Evolutionary conservation across 1,140 invertebrate genomes (phyloP).

Genomic region (Mylabris phalerata): DNA sequence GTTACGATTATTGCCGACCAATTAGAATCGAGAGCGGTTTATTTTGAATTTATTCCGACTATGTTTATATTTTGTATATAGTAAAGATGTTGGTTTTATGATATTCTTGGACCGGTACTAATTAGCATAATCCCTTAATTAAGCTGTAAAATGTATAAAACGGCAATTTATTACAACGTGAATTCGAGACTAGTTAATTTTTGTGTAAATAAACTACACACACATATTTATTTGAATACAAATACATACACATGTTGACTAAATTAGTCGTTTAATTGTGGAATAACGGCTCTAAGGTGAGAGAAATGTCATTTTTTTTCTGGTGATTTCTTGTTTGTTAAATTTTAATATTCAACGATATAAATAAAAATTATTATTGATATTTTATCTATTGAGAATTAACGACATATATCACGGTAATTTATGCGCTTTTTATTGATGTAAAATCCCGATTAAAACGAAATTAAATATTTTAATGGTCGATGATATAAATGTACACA

Average conservation of each 20-base stretch:
- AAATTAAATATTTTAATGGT: slow-evolving; percentile 37
- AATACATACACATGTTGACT: slow-evolving; percentile 8
- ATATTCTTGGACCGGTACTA: slow-evolving; percentile 3
- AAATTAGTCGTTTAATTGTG: slow-evolving; percentile 15
- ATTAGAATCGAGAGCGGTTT: no score
- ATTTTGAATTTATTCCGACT: no score
- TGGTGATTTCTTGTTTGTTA: no score
- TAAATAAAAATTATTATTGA: no score
- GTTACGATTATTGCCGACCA: no score
- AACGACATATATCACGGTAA: slow-evolving; percentile 26
- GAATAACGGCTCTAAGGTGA: slow-evolving; percentile 11
- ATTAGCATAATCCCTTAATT: slow-evolving; percentile 17
- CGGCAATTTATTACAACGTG: slow-evolving; percentile 12
- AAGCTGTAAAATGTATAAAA: slow-evolving; percentile 16
- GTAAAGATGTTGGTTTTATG: slow-evolving; percentile 8
- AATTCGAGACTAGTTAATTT: slow-evolving; percentile 15
- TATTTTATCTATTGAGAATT: no score
- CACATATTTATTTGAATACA: no score
- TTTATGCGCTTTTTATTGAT: slow-evolving; percentile 36
- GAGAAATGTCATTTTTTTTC: slow-evolving; percentile 11
- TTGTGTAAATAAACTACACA: slow-evolving; percentile 10
- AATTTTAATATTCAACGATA: no score
- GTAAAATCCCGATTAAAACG: slow-evolving; percentile 36
- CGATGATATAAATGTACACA: background rate
- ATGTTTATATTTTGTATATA: background rate